Percentiles rank a stretch among this genome's conserved stretches.
phyloP scores from a whole-genome alignment of 1,140 invertebrate species.

The Heliconius hermathena region DNA sequence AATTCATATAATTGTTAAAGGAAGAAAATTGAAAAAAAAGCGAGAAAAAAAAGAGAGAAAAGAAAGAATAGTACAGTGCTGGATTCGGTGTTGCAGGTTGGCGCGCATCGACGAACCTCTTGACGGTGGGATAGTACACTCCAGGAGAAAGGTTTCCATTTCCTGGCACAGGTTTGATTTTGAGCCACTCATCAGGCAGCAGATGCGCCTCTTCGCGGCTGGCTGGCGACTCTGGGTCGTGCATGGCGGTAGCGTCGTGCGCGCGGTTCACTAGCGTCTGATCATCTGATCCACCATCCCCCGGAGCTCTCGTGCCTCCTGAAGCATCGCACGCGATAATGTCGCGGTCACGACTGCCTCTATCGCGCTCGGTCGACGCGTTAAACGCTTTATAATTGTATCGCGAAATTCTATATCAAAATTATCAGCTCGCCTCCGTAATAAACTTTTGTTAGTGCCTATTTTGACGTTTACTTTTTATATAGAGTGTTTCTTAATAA shows the following conservation, averaged over 20 bases:
- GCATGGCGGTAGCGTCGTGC: constrained; percentile 72
- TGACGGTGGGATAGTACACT: constrained; percentile 76
- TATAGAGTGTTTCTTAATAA: constrained; percentile 4
- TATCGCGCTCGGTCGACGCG: constrained; percentile 63
- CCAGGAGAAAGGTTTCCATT: constrained; percentile 79
- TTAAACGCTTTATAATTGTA: constrained; percentile 78
- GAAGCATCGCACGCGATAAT: constrained; percentile 78
- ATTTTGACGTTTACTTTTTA: constrained; percentile 51
- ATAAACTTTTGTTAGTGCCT: constrained; percentile 66
- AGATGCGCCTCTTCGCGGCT: constrained; percentile 76
- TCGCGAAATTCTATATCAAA: constrained; percentile 74
- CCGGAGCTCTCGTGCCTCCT: constrained; percentile 60
- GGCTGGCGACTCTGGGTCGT: constrained; percentile 77
- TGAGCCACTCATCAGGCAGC: constrained; percentile 77
- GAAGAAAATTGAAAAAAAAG: constrained; percentile 37
- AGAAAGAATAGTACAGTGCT: constrained; percentile 72
- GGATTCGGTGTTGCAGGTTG: constrained; percentile 66
- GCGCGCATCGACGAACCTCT: constrained; percentile 70
- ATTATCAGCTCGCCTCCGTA: constrained; percentile 73
- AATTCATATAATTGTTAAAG: constrained; percentile 22
- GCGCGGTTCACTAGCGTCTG: constrained; percentile 64
- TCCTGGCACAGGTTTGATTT: constrained; percentile 68
- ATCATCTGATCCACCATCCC: constrained; percentile 69
- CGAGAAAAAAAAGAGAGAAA: constrained; percentile 43
- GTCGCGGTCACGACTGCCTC: constrained; percentile 74